Evolutionary conservation across 2,113 vertebrate species (phyloP).

Genomic region (Centropristis striata): DNA sequence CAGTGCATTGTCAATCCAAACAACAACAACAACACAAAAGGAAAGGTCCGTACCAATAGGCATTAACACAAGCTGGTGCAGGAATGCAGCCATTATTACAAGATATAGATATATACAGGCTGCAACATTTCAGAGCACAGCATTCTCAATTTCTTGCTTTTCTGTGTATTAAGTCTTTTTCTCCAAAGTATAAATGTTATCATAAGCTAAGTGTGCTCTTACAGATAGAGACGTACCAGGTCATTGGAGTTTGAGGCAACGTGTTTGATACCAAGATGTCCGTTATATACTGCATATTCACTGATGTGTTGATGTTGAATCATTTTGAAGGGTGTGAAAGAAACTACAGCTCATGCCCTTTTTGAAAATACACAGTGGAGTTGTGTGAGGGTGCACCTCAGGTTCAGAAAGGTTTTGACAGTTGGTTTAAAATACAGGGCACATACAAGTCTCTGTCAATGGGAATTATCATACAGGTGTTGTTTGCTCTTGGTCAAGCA

Average conservation of each 20-base stretch:
- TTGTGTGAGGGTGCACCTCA: background rate
- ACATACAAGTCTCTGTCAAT: background rate
- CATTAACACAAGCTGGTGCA: background rate
- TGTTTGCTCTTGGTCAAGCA: background rate
- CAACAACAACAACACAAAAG: background rate
- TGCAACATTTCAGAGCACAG: background rate
- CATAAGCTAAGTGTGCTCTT: background rate
- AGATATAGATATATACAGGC: background rate
- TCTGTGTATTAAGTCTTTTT: background rate
- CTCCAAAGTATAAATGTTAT: background rate
- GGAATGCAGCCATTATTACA: background rate
- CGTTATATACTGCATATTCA: background rate
- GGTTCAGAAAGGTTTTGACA: background rate
- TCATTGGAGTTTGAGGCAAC: constrained; percentile 38
- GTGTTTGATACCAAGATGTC: constrained; percentile 19
- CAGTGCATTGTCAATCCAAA: background rate
- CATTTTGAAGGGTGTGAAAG: constrained; percentile 27
- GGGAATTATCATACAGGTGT: no score
- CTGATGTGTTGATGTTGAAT: constrained; percentile 34
- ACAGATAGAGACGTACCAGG: background rate
- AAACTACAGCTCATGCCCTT: constrained; percentile 31
- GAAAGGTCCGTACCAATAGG: background rate
- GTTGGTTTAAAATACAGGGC: background rate
- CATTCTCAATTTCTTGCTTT: background rate
- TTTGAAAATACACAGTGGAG: constrained; percentile 18